These are phyloP conservation scores for Leptura quadrifasciata DNA, from an alignment of 2,888 invertebrate genomes.

Conservation along the genomic window DNA sequence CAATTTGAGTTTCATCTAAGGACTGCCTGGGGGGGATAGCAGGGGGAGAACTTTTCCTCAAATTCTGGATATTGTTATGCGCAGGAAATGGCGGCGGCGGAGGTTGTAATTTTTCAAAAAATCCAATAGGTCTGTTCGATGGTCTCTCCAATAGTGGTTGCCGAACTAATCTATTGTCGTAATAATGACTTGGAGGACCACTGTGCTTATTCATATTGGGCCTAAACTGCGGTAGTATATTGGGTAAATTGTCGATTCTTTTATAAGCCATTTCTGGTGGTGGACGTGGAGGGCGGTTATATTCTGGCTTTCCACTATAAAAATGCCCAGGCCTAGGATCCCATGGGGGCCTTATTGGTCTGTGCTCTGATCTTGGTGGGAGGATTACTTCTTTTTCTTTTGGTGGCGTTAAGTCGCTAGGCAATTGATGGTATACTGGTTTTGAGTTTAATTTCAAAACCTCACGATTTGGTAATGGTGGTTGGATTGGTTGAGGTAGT, in stretches of 20 bases:
- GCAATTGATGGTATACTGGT: conserved; percentile 73
- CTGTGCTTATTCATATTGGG: conserved; percentile 78
- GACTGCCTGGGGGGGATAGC: conserved; percentile 44
- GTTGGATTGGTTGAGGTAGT: conserved; percentile 45
- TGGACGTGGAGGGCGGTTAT: conserved; percentile 70
- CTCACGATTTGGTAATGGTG: conserved; percentile 62
- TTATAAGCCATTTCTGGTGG: conserved; percentile 70
- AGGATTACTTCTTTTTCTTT: conserved; percentile 65
- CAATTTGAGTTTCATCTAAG: conserved; percentile 49
- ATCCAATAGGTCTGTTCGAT: conserved; percentile 72
- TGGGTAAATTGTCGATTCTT: conserved; percentile 76
- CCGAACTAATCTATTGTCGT: conserved; percentile 65
- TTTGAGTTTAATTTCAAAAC: conserved; percentile 71
- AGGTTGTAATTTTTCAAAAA: conserved; percentile 72
- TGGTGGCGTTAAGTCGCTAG: conserved; percentile 74
- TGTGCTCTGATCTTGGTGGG: conserved; percentile 60
- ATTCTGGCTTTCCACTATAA: conserved; percentile 72
- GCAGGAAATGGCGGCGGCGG: conserved; percentile 68
- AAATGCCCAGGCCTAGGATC: conserved; percentile 74
- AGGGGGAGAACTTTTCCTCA: conserved; percentile 73
- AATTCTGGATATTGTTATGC: conserved; percentile 71
- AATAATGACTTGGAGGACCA: conserved; percentile 52
- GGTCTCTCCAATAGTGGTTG: conserved; percentile 72
- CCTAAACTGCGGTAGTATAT: conserved; percentile 83
- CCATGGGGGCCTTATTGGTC: conserved; percentile 73